A percentile compares a stretch with the other conserved stretches of the same genome.
Evolutionary conservation across 2,113 vertebrate species (phyloP).

Genomic region (Gavia stellata): DNA sequence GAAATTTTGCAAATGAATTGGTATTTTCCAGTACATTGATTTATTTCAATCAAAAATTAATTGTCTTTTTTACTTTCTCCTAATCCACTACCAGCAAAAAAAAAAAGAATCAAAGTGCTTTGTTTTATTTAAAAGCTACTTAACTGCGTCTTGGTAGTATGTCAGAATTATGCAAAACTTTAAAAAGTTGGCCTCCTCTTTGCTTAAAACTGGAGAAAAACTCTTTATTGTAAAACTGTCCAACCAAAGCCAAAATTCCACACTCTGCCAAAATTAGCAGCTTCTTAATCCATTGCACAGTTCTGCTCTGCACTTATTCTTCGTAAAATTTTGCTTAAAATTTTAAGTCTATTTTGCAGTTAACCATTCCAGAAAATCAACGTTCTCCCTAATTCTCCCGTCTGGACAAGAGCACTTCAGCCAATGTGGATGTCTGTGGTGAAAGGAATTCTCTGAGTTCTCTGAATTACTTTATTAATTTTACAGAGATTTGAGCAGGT

Average conservation of each 20-base stretch:
- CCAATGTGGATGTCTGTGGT: fast-evolving
- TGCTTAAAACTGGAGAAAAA: background rate
- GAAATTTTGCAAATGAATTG: background rate
- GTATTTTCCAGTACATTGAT: constrained; percentile 41
- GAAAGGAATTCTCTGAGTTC: no score
- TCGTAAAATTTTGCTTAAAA: background rate
- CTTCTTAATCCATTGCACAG: background rate
- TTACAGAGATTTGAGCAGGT: background rate
- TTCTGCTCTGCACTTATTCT: background rate
- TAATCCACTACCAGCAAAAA: constrained; percentile 4
- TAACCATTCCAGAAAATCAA: background rate
- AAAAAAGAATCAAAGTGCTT: background rate
- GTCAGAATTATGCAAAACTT: constrained; percentile 22
- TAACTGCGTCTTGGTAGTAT: background rate
- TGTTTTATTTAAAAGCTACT: background rate
- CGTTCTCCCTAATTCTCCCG: background rate
- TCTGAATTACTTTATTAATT: background rate
- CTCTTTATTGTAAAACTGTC: constrained; percentile 28
- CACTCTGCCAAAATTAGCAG: background rate
- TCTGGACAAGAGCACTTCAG: background rate
- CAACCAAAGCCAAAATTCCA: background rate
- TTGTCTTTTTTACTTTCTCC: background rate
- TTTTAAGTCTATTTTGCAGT: background rate
- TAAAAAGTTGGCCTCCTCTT: background rate
- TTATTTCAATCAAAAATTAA: constrained; percentile 35